A percentile compares a stretch with the other conserved stretches of the same genome.
Evolutionary conservation across 2,797 vertebrate species (phyloP).

Genomic region (Spinus pinus): DNA sequence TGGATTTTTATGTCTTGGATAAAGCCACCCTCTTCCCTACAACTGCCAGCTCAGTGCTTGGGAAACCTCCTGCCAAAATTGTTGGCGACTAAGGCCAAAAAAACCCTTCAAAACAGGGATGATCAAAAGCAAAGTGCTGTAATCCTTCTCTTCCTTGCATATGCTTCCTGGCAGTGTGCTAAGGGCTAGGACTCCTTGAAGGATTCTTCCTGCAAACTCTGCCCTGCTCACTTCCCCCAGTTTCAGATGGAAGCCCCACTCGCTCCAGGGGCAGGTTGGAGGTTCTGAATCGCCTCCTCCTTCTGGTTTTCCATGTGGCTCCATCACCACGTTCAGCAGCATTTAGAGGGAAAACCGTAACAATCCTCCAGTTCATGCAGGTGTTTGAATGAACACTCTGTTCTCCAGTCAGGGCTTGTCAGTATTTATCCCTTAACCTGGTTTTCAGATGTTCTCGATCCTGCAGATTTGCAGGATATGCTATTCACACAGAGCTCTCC

Average conservation of each 20-base stretch:
- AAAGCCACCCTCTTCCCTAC: not conserved
- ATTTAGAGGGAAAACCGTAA: fast-evolving
- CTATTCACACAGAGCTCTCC: constrained; percentile 50
- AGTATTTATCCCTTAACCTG: constrained; percentile 40
- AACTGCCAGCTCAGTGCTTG: constrained; percentile 13
- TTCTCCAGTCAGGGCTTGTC: not conserved
- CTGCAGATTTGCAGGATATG: constrained; percentile 36
- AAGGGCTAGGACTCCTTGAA: not conserved
- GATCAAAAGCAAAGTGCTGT: constrained; percentile 15
- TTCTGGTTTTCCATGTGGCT: not conserved
- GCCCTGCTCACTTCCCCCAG: not conserved
- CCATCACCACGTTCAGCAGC: fast-evolving
- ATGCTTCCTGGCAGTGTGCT: not conserved
- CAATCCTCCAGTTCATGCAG: not conserved
- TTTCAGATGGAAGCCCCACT: not conserved
- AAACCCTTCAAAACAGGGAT: constrained; percentile 29
- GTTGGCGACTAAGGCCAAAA: constrained; percentile 30
- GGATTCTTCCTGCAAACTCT: not conserved
- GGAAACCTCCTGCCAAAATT: constrained; percentile 48
- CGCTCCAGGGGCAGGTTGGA: fast-evolving
- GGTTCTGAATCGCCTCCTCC: not conserved
- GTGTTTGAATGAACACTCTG: not conserved
- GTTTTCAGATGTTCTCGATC: constrained; percentile 23
- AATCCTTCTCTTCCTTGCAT: not conserved
- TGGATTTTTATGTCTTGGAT: constrained; percentile 20